A percentile compares a stretch with the other conserved stretches of the same genome.
Evolutionary conservation across 2,113 vertebrate genomes (phyloP).

Genomic region (Trichechus manatus): DNA sequence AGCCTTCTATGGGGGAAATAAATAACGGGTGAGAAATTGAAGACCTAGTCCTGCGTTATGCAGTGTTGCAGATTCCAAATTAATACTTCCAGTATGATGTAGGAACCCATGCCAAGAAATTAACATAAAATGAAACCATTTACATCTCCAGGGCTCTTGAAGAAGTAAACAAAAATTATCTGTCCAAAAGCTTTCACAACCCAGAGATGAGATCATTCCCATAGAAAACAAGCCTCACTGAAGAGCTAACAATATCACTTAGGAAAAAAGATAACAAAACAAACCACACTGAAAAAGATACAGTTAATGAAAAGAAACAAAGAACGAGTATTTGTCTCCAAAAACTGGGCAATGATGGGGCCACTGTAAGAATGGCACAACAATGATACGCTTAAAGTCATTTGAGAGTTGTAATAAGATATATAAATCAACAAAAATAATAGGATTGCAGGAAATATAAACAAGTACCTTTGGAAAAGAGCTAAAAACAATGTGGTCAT

Average conservation of each 20-base stretch:
- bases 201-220: neutral
- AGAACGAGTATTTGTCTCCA: neutral
- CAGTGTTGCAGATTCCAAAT: neutral
- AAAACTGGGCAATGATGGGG: neutral
- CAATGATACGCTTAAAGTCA: neutral
- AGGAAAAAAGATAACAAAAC: neutral
- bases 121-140: slow-evolving; percentile 15
- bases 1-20: neutral
- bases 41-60: neutral
- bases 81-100: neutral
- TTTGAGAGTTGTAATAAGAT: neutral
- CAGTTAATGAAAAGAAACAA: neutral
- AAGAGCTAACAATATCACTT: neutral
- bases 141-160: neutral
- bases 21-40: slow-evolving; percentile 42
- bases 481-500: neutral
- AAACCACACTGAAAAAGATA: neutral
- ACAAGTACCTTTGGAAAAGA: neutral
- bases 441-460: neutral
- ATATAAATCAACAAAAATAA: neutral
- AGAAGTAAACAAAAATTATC: slow-evolving; percentile 1
- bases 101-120: slow-evolving; percentile 7
- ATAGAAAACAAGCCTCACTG: neutral
- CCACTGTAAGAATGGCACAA: neutral
- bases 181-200: neutral